Evolutionary conservation across 2,888 invertebrate species (phyloP), one percentile per base, ranked within the genome.

Genomic region (Gnatocerus cornutus): DNA sequence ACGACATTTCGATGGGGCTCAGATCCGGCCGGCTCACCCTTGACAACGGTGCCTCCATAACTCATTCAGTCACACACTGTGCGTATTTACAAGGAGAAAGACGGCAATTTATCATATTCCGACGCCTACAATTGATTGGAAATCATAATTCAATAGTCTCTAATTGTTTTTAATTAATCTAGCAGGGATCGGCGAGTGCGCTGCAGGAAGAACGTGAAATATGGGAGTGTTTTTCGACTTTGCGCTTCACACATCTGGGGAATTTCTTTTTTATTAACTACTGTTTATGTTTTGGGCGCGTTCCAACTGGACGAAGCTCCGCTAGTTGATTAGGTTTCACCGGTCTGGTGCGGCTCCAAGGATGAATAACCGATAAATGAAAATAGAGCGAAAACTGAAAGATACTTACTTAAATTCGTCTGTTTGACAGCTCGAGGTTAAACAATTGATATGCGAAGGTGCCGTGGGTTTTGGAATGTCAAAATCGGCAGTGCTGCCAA

Each of bases 101-200:
- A 45, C 45, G 3, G 3, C 59, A 10, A 59, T 59, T 59, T 46
- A 59, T 59, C 59, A 59, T 14, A 46, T 30, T 33, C 16, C 6
- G 30, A 59, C 59, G 59, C 59, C 59, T 59, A 59, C 59, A 46
- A 46, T 46, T 59, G 59, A 59, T 59, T 46, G 59, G 58, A 43
- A 58, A 55, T 39, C 5, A 55, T 55, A 30, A 55, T 55, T 55
- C 55, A 55, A 55, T 55, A 55, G 9, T 13, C 21, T 21, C 45
- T 58, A 45, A 58, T 45, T 58, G 58, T 29, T 58, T 43, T 43
- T 45, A 45, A 58, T 58, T 58, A 58, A 58, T 58, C 58, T 58
- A 12, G n/a, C 5, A 7, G 43, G 6, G 33, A 41, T 12, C 16
- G 14, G 21, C 21, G n/a, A n/a, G n/a, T n/a, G n/a, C n/a, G n/a